These are phyloP conservation scores for Drosophila grimshawi DNA, from an alignment of 1,140 invertebrate genomes.

Conservation along the genomic window DNA sequence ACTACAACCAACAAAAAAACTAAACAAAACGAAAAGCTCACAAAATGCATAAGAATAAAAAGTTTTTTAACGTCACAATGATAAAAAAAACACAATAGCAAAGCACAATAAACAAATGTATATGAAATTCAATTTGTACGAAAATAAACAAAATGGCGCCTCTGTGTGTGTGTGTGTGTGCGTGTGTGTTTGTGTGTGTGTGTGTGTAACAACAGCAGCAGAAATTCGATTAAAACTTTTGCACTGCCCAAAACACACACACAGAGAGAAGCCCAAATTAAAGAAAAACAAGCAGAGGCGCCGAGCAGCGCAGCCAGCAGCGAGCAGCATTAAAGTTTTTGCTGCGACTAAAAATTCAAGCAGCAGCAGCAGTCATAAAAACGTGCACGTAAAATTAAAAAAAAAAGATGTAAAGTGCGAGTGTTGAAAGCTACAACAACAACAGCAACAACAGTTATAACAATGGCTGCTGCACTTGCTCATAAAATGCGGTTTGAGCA, in stretches of 20 bases:
- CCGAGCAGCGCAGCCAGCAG: neutral
- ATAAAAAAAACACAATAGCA: slow-evolving; percentile 19
- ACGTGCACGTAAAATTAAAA: slow-evolving; percentile 29
- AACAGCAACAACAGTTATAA: slow-evolving; percentile 9
- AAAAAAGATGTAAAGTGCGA: slow-evolving; percentile 4
- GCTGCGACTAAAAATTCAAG: slow-evolving; percentile 7
- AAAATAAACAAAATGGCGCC: slow-evolving; percentile 74
- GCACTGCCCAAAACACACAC: slow-evolving; percentile 35
- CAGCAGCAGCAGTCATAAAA: slow-evolving; percentile 44
- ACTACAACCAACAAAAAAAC: slow-evolving; percentile 36
- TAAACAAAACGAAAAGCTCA: slow-evolving; percentile 46
- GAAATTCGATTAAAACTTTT: slow-evolving; percentile 82
- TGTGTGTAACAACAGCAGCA: slow-evolving; percentile 57
- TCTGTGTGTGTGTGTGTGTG: slow-evolving; percentile 27
- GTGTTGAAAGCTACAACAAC: slow-evolving; percentile 36
- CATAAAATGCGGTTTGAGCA: slow-evolving; percentile 26
- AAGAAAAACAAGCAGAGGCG: slow-evolving; percentile 70
- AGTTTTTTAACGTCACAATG: slow-evolving; percentile 53
- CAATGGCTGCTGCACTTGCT: slow-evolving; percentile 23
- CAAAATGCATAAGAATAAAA: slow-evolving; percentile 57
- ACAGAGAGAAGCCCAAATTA: slow-evolving; percentile 67
- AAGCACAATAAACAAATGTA: slow-evolving; percentile 35
- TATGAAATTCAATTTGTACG: slow-evolving; percentile 63
- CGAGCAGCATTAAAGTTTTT: slow-evolving; percentile 19
- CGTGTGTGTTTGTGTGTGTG: slow-evolving; percentile 27